Conservation (phyloP, 2,797 vertebrate genomes). For the Glossophaga mutica region DNA sequence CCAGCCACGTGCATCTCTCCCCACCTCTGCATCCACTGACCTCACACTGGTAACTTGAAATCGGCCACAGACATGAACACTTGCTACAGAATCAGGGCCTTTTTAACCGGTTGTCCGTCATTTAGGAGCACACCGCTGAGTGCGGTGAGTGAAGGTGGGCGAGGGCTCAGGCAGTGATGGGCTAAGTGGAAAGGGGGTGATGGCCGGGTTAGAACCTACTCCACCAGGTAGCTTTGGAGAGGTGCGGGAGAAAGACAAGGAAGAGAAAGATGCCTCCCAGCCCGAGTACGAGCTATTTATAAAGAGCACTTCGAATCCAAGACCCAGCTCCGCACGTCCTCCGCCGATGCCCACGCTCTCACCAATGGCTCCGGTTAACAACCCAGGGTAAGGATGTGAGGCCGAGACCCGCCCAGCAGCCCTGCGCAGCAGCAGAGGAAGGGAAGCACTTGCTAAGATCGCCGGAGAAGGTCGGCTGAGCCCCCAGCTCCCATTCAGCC, state of each 20-base stretch:
- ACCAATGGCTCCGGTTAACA: background rate
- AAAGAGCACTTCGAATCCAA: background rate
- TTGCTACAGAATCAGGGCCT: background rate
- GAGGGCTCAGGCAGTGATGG: background rate
- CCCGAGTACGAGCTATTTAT: background rate
- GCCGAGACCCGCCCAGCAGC: background rate
- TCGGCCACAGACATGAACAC: background rate
- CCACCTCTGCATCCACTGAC: background rate
- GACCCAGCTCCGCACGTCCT: background rate
- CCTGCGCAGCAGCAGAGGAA: background rate
- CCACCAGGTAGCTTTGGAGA: background rate
- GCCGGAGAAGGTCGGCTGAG: background rate
- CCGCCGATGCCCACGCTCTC: background rate
- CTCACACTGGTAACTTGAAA: background rate
- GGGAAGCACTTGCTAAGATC: background rate
- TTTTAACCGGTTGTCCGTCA: background rate
- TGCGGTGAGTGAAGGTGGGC: background rate
- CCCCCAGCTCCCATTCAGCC: background rate
- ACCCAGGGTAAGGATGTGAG: background rate
- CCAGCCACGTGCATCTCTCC: accelerated
- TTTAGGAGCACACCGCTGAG: background rate
- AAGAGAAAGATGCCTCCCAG: background rate
- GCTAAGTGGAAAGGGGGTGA: background rate
- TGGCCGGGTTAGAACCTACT: background rate
- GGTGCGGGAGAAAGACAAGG: background rate